Evolutionary conservation across 2,113 vertebrate genomes (phyloP).

Genomic region (Albula goreensis): DNA sequence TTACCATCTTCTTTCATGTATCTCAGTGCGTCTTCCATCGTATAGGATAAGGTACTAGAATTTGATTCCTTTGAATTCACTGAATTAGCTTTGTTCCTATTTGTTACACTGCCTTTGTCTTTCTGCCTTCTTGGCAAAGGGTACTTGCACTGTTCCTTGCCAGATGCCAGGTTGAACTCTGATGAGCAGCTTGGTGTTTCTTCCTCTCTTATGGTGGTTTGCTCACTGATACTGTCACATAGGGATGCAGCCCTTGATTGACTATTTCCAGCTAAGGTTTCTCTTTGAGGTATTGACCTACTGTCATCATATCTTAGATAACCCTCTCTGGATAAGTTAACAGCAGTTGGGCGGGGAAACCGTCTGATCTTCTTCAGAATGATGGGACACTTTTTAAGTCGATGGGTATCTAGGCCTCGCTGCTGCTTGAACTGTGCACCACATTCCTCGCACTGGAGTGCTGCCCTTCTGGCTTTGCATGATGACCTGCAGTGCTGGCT

Average conservation of each 20-base stretch:
- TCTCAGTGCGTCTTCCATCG: background rate
- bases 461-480: constrained; percentile 69
- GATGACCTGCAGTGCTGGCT: constrained; percentile 71
- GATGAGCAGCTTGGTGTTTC: background rate
- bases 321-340: background rate
- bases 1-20: constrained; percentile 59
- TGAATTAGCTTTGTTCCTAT: background rate
- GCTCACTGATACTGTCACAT: constrained; percentile 3
- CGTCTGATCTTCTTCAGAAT: constrained; percentile 65
- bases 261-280: background rate
- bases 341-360: constrained; percentile 26
- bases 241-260: background rate
- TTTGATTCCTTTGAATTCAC: too few relatives aligned
- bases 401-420: constrained; percentile 82
- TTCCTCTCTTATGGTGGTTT: constrained; percentile 17
- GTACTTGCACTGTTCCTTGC: background rate
- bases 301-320: background rate
- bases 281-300: constrained; percentile 1
- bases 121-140: background rate
- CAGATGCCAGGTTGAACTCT: background rate
- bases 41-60: background rate
- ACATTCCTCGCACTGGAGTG: constrained; percentile 72
- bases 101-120: too few relatives aligned
- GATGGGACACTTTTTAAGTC: constrained; percentile 77
- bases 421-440: constrained; percentile 86